Conservation (phyloP, 2,113 vertebrate species). For the Leptobrachium ailaonicum region DNA sequence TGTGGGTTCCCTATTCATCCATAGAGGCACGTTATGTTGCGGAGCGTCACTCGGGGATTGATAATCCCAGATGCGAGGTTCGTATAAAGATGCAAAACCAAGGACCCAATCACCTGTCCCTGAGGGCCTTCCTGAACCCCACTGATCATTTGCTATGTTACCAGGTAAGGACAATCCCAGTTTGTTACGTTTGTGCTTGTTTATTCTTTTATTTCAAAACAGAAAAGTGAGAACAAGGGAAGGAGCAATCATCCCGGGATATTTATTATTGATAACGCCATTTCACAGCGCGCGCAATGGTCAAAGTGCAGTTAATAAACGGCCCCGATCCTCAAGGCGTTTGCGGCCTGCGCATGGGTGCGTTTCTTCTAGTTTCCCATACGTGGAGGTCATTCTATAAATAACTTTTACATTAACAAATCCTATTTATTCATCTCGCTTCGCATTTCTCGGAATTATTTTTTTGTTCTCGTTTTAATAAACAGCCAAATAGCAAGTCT, state of each 20-base stretch:
- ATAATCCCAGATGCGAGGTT: too few relatives aligned
- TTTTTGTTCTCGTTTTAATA: not conserved
- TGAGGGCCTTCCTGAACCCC: too few relatives aligned
- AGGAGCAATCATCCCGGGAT: not conserved
- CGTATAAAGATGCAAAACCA: too few relatives aligned
- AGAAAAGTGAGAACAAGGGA: not conserved
- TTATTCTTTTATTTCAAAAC: too few relatives aligned
- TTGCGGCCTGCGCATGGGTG: not conserved
- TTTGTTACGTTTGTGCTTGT: too few relatives aligned
- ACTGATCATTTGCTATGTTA: too few relatives aligned
- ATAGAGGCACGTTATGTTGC: too few relatives aligned
- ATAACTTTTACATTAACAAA: conserved; percentile 28
- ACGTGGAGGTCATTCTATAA: conserved; percentile 24
- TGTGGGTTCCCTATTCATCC: too few relatives aligned
- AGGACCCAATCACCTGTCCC: too few relatives aligned
- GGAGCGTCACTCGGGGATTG: too few relatives aligned
- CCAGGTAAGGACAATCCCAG: too few relatives aligned
- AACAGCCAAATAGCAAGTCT: not conserved
- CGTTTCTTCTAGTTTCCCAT: conserved; percentile 22
- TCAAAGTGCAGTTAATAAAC: conserved; percentile 32
- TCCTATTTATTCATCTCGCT: not conserved
- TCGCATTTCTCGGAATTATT: not conserved
- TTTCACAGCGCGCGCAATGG: conserved; percentile 1
- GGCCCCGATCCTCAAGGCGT: conserved; percentile 11
- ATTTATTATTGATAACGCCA: conserved; percentile 33